phyloP scores from a whole-genome alignment of 30 jellyfish, hydroid and myxozoan genomes.

The Nemopilema nomurai region DNA sequence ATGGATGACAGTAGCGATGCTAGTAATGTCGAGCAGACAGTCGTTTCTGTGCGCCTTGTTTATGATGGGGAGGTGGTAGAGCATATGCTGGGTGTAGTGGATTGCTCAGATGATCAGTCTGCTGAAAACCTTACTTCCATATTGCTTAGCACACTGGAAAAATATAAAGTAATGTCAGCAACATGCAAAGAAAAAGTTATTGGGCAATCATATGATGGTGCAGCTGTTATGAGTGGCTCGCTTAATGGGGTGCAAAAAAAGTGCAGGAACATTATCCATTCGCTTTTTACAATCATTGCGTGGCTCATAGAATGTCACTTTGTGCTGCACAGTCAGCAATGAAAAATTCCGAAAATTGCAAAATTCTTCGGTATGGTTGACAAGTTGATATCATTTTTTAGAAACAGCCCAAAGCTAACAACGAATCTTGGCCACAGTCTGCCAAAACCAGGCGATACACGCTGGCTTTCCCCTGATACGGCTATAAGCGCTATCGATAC shows the following conservation, averaged over 20 bases:
- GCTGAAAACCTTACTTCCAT: conserved; percentile 27
- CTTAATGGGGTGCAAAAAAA: conserved; percentile 35
- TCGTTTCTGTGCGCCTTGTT: conserved; percentile 7
- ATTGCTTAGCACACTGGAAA: conserved; percentile 2
- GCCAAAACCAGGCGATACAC: conserved; percentile 45
- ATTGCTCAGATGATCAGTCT: conserved; percentile 35
- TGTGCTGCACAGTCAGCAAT: conserved; percentile 44
- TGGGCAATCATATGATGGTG: conserved; percentile 65
- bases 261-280: conserved; percentile 23
- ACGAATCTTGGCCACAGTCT: conserved; percentile 43
- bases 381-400: conserved; percentile 19
- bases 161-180: conserved; percentile 28
- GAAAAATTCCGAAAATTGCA: conserved; percentile 32
- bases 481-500: conserved; percentile 42
- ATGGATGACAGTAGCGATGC: conserved; percentile 49
- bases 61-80: conserved; percentile 30
- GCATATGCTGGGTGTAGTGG: conserved; percentile 49
- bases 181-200: conserved; percentile 19
- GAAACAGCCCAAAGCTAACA: conserved; percentile 44
- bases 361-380: conserved; percentile 43
- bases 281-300: conserved; percentile 45
- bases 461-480: conserved; percentile 52
- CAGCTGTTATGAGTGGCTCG: conserved; percentile 41
- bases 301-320: conserved; percentile 37
- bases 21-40: conserved; percentile 7